Conservation (phyloP, 1,140 invertebrate genomes). For the Drosophila punjabiensis region DNA sequence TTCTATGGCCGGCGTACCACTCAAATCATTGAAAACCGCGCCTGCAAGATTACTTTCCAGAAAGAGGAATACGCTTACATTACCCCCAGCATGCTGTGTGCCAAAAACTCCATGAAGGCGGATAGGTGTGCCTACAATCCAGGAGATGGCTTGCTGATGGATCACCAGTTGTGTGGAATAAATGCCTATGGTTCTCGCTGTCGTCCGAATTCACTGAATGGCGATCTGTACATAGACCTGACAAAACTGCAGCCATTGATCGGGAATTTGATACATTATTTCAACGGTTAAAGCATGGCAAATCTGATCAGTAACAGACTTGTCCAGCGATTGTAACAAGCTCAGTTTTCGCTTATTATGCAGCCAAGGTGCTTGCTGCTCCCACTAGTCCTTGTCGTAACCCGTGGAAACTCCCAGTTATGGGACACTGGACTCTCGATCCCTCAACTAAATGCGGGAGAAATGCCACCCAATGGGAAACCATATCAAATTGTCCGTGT, state of each 20-base stretch:
- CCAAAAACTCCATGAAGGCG: slow-evolving; percentile 9
- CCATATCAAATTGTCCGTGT: slow-evolving; percentile 50
- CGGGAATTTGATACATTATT: neutral
- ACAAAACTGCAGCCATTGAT: slow-evolving; percentile 7
- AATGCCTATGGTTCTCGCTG: slow-evolving; percentile 38
- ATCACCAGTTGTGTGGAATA: slow-evolving; percentile 17
- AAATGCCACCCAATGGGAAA: slow-evolving; percentile 13
- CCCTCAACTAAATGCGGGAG: slow-evolving; percentile 22
- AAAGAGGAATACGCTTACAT: slow-evolving; percentile 19
- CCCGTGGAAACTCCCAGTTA: neutral
- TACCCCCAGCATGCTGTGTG: slow-evolving; percentile 32
- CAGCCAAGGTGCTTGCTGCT: neutral
- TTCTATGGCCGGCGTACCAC: slow-evolving; percentile 25
- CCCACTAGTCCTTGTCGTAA: neutral
- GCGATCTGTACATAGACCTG: slow-evolving; percentile 29
- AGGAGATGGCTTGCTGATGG: slow-evolving; percentile 24
- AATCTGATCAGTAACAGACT: neutral
- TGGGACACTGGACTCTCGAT: neutral
- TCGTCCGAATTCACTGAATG: slow-evolving; percentile 3
- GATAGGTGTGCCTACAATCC: slow-evolving; percentile 21
- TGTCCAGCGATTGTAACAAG: no score
- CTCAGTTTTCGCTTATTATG: slow-evolving; percentile 14
- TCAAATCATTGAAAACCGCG: slow-evolving; percentile 21
- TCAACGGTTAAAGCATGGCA: neutral
- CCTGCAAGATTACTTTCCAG: slow-evolving; percentile 18